Evolutionary conservation across 2,888 invertebrate species (phyloP).

Genomic region (Hypercompe scribonia): DNA sequence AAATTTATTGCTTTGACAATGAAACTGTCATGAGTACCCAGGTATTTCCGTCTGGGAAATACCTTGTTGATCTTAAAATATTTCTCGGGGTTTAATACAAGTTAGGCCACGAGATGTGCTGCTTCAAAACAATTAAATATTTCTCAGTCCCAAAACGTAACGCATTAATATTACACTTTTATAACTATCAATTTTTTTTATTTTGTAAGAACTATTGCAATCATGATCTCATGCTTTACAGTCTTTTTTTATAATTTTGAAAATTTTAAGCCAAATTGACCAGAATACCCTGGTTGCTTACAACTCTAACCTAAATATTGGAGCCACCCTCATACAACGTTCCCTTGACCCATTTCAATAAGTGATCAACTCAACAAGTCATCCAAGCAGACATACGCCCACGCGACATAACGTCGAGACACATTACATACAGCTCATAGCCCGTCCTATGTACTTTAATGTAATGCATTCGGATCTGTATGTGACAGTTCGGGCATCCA

Average conservation of each 20-base stretch:
- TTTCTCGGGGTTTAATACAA: neutral
- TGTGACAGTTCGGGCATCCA: neutral
- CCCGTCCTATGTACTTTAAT: slow-evolving; percentile 14
- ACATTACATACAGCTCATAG: slow-evolving; percentile 57
- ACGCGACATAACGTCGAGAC: slow-evolving; percentile 52
- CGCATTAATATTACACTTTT: too few species aligned
- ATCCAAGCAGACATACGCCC: slow-evolving; percentile 1
- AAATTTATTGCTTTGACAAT: slow-evolving; percentile 18
- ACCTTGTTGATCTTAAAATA: neutral
- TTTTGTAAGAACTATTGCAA: too few species aligned
- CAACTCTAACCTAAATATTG: neutral
- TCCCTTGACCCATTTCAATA: slow-evolving; percentile 23
- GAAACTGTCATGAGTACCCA: slow-evolving; percentile 6
- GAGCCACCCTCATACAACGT: neutral
- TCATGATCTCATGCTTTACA: too few species aligned
- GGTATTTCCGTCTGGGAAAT: slow-evolving; percentile 13
- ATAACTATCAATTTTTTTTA: too few species aligned
- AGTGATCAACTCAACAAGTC: slow-evolving; percentile 22
- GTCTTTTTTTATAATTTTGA: too few species aligned
- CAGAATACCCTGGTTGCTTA: neutral
- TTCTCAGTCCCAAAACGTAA: too few species aligned
- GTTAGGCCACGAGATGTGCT: too few species aligned
- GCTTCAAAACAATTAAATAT: too few species aligned
- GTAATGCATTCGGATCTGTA: neutral
- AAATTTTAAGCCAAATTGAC: neutral